Evolutionary conservation across 2,113 vertebrate species (phyloP).

Genomic region (Helogale parvula): DNA sequence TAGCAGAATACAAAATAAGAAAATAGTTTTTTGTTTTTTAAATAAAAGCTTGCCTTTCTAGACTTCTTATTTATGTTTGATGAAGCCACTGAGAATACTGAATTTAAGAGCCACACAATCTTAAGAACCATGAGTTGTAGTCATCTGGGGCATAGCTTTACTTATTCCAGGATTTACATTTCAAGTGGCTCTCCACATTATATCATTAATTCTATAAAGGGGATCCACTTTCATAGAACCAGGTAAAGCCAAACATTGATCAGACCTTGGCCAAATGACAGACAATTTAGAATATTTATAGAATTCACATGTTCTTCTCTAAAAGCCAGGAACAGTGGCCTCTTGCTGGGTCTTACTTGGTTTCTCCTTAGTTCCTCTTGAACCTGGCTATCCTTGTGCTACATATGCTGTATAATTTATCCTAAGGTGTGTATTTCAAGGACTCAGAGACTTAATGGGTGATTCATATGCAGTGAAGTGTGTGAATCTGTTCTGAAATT

Average conservation of each 20-base stretch:
- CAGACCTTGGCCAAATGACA: neutral
- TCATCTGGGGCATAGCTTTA: constrained; percentile 1
- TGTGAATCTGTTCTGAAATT: constrained; percentile 45
- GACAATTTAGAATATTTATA: constrained; percentile 28
- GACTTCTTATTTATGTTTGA: constrained; percentile 17
- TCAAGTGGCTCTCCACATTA: neutral
- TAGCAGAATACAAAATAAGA: constrained; percentile 54
- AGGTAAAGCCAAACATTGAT: neutral
- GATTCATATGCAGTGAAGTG: neutral
- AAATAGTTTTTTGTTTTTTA: neutral
- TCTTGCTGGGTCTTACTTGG: neutral
- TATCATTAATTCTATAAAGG: constrained; percentile 8
- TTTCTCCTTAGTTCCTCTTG: constrained; percentile 15
- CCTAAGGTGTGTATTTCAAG: constrained; percentile 9
- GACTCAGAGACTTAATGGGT: neutral
- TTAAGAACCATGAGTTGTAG: constrained; percentile 23
- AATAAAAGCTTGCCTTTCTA: constrained; percentile 41
- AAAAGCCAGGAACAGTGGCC: neutral
- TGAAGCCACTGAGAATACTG: neutral
- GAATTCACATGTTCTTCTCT: neutral
- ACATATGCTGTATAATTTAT: neutral
- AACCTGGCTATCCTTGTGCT: neutral
- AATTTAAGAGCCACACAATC: neutral
- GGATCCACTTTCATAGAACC: neutral
- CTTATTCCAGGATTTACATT: constrained; percentile 24